Base-by-base conservation (phyloP, 30 jellyfish, hydroid and myxozoan genomes). In the Cassiopea andromeda region DNA sequence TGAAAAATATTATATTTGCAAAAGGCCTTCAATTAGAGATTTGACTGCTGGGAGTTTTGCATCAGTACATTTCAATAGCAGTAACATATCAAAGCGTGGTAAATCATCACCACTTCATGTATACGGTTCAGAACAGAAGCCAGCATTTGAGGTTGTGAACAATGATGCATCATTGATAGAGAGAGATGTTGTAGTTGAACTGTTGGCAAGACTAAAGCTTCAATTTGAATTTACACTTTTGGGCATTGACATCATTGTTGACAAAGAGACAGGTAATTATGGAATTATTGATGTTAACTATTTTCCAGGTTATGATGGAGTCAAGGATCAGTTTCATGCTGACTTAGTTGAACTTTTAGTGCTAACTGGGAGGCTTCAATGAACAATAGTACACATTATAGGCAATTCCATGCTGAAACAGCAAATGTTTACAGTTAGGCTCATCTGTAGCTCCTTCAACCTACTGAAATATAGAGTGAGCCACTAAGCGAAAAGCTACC, bases 291-390 rank as follows among this genome's bases (percentile, higher is more conserved):
- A 96, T 84, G 59, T 96, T 17, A 96, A 96, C 85, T 96, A 96
- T 75, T 81, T 96, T 64, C 99, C 99, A 44, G 97, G 99, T 15
- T 96, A 88, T 73, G 97, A 96, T 73, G 99, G 99, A 5, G 98
- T 84, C 17, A 79, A 82, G 77, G 80, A 64, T 44, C 87, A 80
- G 7, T 85, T 95, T 66, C 94, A 93, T 18, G 61, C 76, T 16
- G 99, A 95, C 85, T 81, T 95, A 73, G 93, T 82, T 15, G 86
- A 85, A 49, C 90, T 89, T n/a, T 60, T 89, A 12, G 59, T 46
- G 27, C 72, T 59, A 49, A 71, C 54, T 6, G 86, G 73, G 49
- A 49, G 47, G 15, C 43, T 4, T 64, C 43, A 4, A 27, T 9
- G 15, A 64, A 5, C 43, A 58, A 58, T 58, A 5, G 64, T 54